Conservation (phyloP, 2,888 invertebrate genomes). For the Alcis repandata region DNA sequence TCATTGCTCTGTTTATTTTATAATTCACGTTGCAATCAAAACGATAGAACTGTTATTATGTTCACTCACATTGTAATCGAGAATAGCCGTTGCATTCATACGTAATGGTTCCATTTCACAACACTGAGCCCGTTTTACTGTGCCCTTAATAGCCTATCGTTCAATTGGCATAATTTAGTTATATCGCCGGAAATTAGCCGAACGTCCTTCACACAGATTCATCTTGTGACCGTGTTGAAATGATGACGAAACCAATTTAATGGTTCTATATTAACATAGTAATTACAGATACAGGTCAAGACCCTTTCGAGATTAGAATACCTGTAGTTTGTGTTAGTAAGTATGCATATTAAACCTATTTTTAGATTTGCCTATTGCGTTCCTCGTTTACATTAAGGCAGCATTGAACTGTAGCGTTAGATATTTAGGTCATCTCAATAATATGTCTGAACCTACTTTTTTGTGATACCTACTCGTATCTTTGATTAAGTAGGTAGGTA, state of each 20-base stretch:
- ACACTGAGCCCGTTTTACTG: conserved; percentile 27
- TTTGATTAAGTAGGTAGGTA: too few relatives aligned
- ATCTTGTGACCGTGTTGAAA: conserved; percentile 35
- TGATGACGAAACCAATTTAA: conserved; percentile 36
- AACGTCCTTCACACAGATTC: conserved; percentile 44
- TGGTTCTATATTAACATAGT: conserved; percentile 36
- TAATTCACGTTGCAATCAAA: not conserved
- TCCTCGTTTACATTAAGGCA: not conserved
- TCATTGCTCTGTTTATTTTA: too few relatives aligned
- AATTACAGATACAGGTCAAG: conserved; percentile 43
- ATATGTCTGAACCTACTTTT: not conserved
- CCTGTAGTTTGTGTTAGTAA: conserved; percentile 10
- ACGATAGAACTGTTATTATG: not conserved
- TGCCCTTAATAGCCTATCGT: conserved; percentile 28
- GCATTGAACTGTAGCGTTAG: not conserved
- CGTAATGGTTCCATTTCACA: conserved; percentile 41
- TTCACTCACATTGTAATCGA: not conserved
- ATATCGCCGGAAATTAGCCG: conserved; percentile 28
- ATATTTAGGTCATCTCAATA: not conserved
- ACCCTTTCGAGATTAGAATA: conserved; percentile 29
- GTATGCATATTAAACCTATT: not conserved
- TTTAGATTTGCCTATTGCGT: not conserved
- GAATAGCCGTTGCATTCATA: conserved; percentile 37
- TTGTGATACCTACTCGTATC: too few relatives aligned
- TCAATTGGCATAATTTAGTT: conserved; percentile 39